Percentiles rank a stretch among this genome's conserved stretches.
phyloP scores from a whole-genome alignment of 1,140 invertebrate species.

The Anagrus nilaparvatae region DNA sequence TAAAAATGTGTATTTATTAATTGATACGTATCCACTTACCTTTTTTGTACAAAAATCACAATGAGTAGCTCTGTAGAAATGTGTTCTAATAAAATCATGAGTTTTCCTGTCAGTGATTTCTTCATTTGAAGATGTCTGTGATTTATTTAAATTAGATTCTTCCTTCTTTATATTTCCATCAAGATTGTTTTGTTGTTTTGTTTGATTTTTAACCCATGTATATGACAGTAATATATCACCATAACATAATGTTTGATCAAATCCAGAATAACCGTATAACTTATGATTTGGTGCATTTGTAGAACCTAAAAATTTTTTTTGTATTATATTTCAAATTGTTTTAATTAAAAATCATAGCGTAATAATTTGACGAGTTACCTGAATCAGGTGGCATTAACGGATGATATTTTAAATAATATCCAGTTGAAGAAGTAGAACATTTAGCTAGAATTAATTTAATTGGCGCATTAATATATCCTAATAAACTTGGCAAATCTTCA shows the following conservation, averaged over 20 bases:
- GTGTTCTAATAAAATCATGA: constrained; percentile 74
- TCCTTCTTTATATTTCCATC: constrained; percentile 28
- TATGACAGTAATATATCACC: constrained; percentile 83
- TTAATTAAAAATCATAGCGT: too few relatives aligned
- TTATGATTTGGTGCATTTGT: constrained; percentile 45
- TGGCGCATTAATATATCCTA: constrained; percentile 74
- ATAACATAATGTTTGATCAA: constrained; percentile 80
- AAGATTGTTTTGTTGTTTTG: constrained; percentile 16
- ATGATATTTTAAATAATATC: constrained; percentile 66
- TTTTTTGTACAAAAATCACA: constrained; percentile 90
- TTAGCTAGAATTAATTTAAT: constrained; percentile 64
- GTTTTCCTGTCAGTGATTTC: constrained; percentile 29
- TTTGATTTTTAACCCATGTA: constrained; percentile 47
- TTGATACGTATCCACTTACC: constrained; percentile 38
- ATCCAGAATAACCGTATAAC: constrained; percentile 57
- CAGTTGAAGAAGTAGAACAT: constrained; percentile 68
- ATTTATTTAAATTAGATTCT: too few relatives aligned
- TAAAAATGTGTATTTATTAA: constrained; percentile 7
- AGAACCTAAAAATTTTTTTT: too few relatives aligned
- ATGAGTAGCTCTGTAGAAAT: constrained; percentile 77
- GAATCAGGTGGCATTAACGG: constrained; percentile 62
- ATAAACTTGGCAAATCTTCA: constrained; percentile 50
- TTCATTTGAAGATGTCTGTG: constrained; percentile 23
- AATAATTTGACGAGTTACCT: too few relatives aligned
- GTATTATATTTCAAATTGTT: too few relatives aligned